Conservation (phyloP, 2,797 vertebrate species). For the Eospalax fontanierii region DNA sequence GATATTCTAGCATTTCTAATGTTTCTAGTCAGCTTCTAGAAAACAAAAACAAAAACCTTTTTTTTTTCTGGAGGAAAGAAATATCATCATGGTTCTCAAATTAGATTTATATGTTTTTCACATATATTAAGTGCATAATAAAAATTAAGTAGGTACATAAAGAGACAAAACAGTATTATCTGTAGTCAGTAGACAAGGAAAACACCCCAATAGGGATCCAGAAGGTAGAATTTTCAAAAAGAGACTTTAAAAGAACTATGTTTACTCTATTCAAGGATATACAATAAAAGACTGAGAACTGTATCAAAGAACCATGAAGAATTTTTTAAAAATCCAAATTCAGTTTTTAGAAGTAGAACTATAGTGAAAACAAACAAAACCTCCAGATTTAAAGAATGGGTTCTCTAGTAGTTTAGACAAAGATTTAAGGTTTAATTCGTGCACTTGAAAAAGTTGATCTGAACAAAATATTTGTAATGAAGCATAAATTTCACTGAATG, state of each 20-base stretch:
- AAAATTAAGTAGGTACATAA: constrained; percentile 19
- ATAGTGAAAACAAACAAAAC: not conserved
- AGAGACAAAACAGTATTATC: constrained; percentile 30
- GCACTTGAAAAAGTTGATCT: not conserved
- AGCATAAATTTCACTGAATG: constrained; percentile 23
- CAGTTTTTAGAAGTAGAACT: constrained; percentile 39
- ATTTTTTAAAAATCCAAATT: constrained; percentile 21
- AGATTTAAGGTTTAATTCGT: constrained; percentile 41
- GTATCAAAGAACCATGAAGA: constrained; percentile 2
- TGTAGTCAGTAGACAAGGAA: not conserved
- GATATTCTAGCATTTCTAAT: not conserved
- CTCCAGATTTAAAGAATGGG: not conserved
- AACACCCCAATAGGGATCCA: not conserved
- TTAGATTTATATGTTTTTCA: constrained; percentile 27
- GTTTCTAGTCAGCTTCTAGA: not conserved
- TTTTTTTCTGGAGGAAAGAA: constrained; percentile 39
- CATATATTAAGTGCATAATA: constrained; percentile 1
- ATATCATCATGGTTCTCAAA: not conserved
- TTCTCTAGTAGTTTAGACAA: constrained; percentile 11
- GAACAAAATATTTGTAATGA: constrained; percentile 20
- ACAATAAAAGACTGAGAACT: constrained; percentile 15
- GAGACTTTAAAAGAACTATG: constrained; percentile 32
- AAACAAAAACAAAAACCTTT: constrained; percentile 54
- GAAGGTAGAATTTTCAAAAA: constrained; percentile 51
- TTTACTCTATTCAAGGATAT: constrained; percentile 9